These are phyloP conservation scores for Chloroceryle aenea DNA, from an alignment of 2,113 vertebrate genomes.

Conservation along the genomic window DNA sequence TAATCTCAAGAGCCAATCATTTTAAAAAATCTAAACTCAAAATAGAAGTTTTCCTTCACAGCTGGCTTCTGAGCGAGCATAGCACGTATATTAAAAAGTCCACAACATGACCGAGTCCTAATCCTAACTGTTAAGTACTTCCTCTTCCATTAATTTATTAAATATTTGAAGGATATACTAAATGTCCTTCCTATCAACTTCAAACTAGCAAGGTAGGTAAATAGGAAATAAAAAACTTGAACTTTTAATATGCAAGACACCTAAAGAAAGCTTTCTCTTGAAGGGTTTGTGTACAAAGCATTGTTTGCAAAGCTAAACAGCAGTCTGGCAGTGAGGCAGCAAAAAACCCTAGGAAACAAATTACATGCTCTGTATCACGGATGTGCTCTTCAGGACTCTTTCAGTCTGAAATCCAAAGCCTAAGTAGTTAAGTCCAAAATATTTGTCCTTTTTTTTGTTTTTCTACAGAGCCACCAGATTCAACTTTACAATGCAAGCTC, in stretches of 20 bases:
- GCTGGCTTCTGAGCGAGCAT: not conserved
- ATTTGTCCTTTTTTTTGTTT: not conserved
- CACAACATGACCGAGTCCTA: not conserved
- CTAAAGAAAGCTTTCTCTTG: not conserved
- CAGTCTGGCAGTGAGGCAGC: not conserved
- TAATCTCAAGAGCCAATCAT: not conserved
- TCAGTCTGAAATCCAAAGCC: not conserved
- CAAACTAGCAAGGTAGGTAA: not conserved
- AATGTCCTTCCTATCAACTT: not conserved
- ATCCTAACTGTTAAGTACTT: not conserved
- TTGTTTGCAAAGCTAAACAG: not conserved
- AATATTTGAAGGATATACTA: not conserved
- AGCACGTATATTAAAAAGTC: not conserved
- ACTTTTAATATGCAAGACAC: not conserved
- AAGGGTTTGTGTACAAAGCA: not conserved
- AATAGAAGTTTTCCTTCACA: not conserved
- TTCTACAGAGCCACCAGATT: not conserved
- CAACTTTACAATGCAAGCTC: not conserved
- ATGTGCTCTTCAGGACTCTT: not conserved
- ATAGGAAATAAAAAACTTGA: not conserved
- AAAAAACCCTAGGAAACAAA: not conserved
- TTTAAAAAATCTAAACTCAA: not conserved
- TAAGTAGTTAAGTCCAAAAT: not conserved
- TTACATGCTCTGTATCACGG: not conserved
- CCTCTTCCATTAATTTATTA: not conserved